Percentiles rank a stretch among this genome's conserved stretches.
phyloP scores from a whole-genome alignment of 2,797 vertebrate species.

The Loriculus beryllinus region DNA sequence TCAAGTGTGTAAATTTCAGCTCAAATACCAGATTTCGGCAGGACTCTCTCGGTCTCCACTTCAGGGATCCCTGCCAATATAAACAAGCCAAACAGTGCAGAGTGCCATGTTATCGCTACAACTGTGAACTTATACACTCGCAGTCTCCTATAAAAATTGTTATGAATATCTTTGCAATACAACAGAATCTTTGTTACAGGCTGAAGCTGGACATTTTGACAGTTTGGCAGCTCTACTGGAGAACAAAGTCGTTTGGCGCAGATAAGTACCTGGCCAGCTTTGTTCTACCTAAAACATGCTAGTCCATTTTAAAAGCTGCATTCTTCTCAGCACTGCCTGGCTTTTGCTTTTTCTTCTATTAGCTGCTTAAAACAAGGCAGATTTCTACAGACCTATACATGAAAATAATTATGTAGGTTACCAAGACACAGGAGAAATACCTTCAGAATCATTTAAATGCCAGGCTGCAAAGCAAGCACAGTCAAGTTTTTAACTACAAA shows the following conservation, averaged over 20 bases:
- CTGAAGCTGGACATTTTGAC: constrained; percentile 76
- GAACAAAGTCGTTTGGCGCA: constrained; percentile 74
- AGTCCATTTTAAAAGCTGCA: constrained; percentile 30
- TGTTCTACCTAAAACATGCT: constrained; percentile 60
- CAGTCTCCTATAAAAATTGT: constrained; percentile 82
- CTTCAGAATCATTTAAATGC: not conserved
- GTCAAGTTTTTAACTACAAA: not conserved
- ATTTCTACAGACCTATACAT: not conserved
- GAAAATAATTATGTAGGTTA: not conserved
- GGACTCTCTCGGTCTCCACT: constrained; percentile 77
- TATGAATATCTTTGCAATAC: constrained; percentile 84
- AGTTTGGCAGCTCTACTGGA: constrained; percentile 76
- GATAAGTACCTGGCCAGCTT: constrained; percentile 72
- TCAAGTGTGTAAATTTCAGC: constrained; percentile 88
- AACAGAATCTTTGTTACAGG: constrained; percentile 80
- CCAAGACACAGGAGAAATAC: not conserved
- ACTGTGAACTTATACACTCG: constrained; percentile 82
- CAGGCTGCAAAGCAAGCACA: not conserved
- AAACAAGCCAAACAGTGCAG: constrained; percentile 83
- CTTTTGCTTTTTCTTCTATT: constrained; percentile 13
- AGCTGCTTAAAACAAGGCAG: constrained; percentile 39
- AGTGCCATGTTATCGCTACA: constrained; percentile 83
- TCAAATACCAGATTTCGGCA: constrained; percentile 85
- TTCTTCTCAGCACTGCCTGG: not conserved
- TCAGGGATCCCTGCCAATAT: constrained; percentile 84